Conservation (phyloP, 1,140 invertebrate genomes). For the Mizuhopecten yessoensis region DNA sequence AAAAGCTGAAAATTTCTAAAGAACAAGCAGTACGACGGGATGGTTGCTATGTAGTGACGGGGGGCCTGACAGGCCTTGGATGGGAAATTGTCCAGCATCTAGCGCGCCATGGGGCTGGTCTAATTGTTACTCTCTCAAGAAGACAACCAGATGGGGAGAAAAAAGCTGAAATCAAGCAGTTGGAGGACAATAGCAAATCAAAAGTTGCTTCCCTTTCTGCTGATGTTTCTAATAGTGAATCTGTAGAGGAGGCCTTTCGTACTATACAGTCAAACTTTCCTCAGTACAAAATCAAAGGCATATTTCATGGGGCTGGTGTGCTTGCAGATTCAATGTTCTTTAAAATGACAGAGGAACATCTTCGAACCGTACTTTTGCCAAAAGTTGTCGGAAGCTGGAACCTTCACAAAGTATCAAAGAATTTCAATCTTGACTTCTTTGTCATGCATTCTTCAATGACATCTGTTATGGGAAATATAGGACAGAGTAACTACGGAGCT, state of each 20-base stretch:
- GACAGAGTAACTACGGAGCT: slow-evolving; percentile 72
- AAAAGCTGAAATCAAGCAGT: slow-evolving; percentile 56
- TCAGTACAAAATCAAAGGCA: slow-evolving; percentile 62
- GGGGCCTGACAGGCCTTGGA: slow-evolving; percentile 76
- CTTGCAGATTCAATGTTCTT: slow-evolving; percentile 66
- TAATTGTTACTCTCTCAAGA: slow-evolving; percentile 68
- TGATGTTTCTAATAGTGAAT: slow-evolving; percentile 63
- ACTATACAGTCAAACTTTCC: slow-evolving; percentile 50
- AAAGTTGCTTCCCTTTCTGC: slow-evolving; percentile 59
- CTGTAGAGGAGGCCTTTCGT: slow-evolving; percentile 53
- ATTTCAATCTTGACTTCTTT: slow-evolving; percentile 70
- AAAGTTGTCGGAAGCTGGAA: slow-evolving; percentile 77
- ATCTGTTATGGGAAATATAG: slow-evolving; percentile 68
- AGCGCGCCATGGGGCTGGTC: slow-evolving; percentile 69
- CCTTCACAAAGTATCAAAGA: slow-evolving; percentile 67
- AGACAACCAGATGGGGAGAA: slow-evolving; percentile 53
- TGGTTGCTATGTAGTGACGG: slow-evolving; percentile 72
- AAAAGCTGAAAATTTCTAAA: slow-evolving; percentile 36
- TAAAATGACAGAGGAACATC: slow-evolving; percentile 63
- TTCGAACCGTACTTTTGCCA: slow-evolving; percentile 65
- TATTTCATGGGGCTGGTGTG: slow-evolving; percentile 75
- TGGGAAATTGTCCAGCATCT: slow-evolving; percentile 71
- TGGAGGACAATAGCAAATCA: slow-evolving; percentile 56
- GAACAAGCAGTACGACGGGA: slow-evolving; percentile 30
- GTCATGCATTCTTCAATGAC: slow-evolving; percentile 73